Evolutionary conservation across 2,113 vertebrate genomes (phyloP).

Genomic region (Bujurquina vittata): DNA sequence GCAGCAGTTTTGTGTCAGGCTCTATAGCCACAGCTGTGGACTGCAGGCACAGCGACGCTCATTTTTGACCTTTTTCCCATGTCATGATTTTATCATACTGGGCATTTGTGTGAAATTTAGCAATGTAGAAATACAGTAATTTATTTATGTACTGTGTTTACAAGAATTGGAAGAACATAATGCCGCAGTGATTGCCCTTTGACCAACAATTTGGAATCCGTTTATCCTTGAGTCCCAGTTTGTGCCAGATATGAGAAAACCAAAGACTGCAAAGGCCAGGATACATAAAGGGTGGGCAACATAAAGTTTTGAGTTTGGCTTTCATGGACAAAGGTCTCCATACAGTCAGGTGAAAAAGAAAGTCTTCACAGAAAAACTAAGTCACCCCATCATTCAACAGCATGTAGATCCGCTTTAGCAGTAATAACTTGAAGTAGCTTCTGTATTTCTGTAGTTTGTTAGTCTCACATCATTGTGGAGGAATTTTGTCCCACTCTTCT

Average conservation of each 20-base stretch:
- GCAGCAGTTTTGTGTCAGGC: background rate
- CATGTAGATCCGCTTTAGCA: background rate
- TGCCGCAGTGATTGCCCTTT: background rate
- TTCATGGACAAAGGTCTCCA: background rate
- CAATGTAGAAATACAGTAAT: background rate
- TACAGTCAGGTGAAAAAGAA: background rate
- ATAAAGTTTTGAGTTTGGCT: background rate
- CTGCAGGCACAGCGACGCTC: background rate
- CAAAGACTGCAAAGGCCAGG: background rate
- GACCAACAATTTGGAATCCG: background rate
- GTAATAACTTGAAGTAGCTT: background rate
- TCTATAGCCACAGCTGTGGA: background rate
- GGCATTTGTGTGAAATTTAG: background rate
- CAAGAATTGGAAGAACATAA: background rate
- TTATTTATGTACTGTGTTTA: background rate
- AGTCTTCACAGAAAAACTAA: background rate
- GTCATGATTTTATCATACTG: background rate
- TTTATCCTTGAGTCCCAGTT: background rate
- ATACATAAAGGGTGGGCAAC: background rate
- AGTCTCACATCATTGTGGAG: background rate
- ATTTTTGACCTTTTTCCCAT: background rate
- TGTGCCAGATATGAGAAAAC: background rate
- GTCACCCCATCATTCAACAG: background rate
- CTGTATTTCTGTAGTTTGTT: background rate
- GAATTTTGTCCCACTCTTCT: background rate